Base-by-base conservation (phyloP, 2,797 vertebrate species). In the Carapus acus region DNA sequence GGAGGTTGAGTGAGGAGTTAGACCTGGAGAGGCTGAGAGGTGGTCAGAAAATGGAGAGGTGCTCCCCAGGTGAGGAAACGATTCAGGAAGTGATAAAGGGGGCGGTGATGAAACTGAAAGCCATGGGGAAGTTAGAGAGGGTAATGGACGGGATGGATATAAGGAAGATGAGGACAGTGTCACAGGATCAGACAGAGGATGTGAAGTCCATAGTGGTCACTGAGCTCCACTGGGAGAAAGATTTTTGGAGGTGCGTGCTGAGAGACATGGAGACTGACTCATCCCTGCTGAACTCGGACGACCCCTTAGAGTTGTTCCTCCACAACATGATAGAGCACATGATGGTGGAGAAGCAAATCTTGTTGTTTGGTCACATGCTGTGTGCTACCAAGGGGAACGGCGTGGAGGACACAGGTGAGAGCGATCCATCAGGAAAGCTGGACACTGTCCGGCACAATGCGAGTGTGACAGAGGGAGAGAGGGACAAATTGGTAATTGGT, bases 221-320 rank as follows among this genome's bases (percentile, higher is more conserved):
- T 16, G 74, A 71, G 54, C 44, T 85, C 37, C 65, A 31, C 43
- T 53, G 38, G 67, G 82, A 86, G 67, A 71, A 78, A 8, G 36
- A 46, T 44, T 68, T 86, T 18, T 85, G 81, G 81, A 65, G 62
- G 16, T 65, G 27, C 6, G 33, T 85, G 53, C 53, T 73, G 3
- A 49, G 31, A 16, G 49, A 58, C 9, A 44, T 82, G 24, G 68
- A 67, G 20, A 43, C 8, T 6, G 37, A 49, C 18, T 23, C 38
- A 4, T 47, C 51, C 0, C 6, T 52, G 12, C 7, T 21, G 0
- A 17, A 19, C 2, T 60, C 78, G 36, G 72, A 54, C 24, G 46
- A 56, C 4, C 39, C 53, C 1, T 38, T 21, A 0, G 58, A 59
- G 1, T 40, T 12, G 36, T 61, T 76, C 6, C 46, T 83, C 0